phyloP scores from a whole-genome alignment of 2,113 vertebrate genomes.

The Patagioenas fasciata region DNA sequence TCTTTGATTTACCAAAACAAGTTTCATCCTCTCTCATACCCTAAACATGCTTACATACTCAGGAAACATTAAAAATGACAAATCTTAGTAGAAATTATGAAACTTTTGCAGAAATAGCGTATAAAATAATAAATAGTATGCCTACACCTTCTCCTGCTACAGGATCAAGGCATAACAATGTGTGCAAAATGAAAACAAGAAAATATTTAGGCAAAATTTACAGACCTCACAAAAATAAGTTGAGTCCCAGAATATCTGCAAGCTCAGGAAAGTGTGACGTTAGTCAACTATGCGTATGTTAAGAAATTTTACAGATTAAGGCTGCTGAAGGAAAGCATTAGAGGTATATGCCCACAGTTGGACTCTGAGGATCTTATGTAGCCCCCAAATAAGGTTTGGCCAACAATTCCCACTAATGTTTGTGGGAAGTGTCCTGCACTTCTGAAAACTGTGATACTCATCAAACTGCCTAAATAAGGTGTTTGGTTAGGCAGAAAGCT shows the following conservation, averaged over 20 bases:
- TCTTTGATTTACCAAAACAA: not conserved
- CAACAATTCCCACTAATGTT: not conserved
- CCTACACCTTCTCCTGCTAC: not conserved
- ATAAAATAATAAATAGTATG: not conserved
- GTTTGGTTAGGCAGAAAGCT: not conserved
- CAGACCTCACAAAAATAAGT: not conserved
- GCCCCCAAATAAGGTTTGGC: not conserved
- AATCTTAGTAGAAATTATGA: not conserved
- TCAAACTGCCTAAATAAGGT: not conserved
- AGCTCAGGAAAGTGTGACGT: not conserved
- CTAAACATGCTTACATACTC: not conserved
- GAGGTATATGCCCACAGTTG: too few relatives aligned
- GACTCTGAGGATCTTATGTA: not conserved
- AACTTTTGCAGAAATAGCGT: not conserved
- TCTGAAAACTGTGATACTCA: not conserved
- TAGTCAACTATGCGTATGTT: rapidly evolving
- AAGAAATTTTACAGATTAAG: not conserved
- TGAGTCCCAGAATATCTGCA: not conserved
- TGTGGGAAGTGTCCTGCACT: not conserved
- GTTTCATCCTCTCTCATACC: not conserved
- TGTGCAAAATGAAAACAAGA: not conserved
- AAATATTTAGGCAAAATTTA: not conserved
- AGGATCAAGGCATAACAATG: not conserved
- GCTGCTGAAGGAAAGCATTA: not conserved
- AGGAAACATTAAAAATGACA: not conserved